Evolutionary conservation across 2,113 vertebrate genomes (phyloP).

Genomic region (Ctenomys sociabilis): DNA sequence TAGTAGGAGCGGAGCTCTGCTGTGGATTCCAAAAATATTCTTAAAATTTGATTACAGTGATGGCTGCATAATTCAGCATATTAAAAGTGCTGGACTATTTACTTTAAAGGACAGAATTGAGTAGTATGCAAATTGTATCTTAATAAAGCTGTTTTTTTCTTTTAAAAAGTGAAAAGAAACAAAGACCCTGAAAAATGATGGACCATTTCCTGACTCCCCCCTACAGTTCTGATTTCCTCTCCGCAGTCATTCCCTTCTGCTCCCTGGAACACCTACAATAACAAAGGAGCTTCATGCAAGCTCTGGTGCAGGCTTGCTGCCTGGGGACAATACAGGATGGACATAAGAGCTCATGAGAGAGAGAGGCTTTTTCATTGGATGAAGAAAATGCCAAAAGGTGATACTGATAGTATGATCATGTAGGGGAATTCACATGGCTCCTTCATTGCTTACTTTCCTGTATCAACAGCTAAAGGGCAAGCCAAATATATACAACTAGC

Average conservation of each 20-base stretch:
- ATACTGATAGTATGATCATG: background rate
- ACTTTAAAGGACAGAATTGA: background rate
- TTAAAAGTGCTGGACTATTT: background rate
- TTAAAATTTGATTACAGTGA: background rate
- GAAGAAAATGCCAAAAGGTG: background rate
- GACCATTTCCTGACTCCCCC: background rate
- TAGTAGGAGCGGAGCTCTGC: background rate
- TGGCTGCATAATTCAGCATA: background rate
- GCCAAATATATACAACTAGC: background rate
- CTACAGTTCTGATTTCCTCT: background rate
- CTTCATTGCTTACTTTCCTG: background rate
- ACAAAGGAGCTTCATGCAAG: background rate
- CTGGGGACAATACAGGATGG: background rate
- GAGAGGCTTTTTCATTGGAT: background rate
- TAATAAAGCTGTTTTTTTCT: background rate
- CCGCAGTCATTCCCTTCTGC: background rate
- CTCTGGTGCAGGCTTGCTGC: background rate
- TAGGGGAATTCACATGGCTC: background rate
- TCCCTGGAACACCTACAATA: background rate
- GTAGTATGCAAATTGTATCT: background rate
- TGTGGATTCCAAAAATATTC: background rate
- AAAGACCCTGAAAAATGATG: background rate
- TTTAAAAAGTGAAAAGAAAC: background rate
- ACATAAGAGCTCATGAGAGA: background rate
- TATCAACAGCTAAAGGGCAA: background rate